Base-by-base conservation (phyloP, 2,888 invertebrate genomes). In the Lissonota sp. region DNA sequence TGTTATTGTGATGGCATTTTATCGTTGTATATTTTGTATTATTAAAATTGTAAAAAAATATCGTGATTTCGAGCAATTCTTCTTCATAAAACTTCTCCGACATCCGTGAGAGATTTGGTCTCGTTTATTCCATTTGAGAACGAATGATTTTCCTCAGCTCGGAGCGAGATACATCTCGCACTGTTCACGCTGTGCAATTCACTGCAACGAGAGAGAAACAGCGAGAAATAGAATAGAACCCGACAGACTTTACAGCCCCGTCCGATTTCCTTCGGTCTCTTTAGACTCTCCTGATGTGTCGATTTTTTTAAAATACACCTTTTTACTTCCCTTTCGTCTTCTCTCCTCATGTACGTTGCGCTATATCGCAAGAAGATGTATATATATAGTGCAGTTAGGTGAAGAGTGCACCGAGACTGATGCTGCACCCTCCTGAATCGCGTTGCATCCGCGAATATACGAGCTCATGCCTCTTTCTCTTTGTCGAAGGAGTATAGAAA, bases 231-330 rank as follows among this genome's bases (percentile, higher is more conserved):
- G 53, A 57, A 72, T 62, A 57, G 55, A 67, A 57, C 40, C 66
- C 53, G 44, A 42, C 63, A 49, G 73, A 63, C 64, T 74, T 74
- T 69, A 69, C 73, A 74, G 73, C 69, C 64, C 63, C 69, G 57
- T 57, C 73, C 64, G 69, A 74, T 79, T 79, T 70, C 67, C 69
- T 64, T 51, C 51, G 79, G 74, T 79, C 69, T 69, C 63, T 70
- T 63, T 72, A 66, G 72, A 63, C 49, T 64, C 66, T 71, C 63
- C 42, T n/a, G 51, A 67, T 37, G 42, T 44, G 58, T 62, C 39
- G 53, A 51, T 78, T 42, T 60, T 57, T 63, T 10, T 55, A 26
- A 26, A 8, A 5, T 58, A 55, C 8, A 16, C 26, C 57, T 37
- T 57, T 37, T 37, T 57, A 6, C 10, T 57, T 37, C n/a, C 7